These are phyloP conservation scores for Trachelus stipa DNA, from an alignment of 2,888 invertebrate genomes.

Conservation along the genomic window DNA sequence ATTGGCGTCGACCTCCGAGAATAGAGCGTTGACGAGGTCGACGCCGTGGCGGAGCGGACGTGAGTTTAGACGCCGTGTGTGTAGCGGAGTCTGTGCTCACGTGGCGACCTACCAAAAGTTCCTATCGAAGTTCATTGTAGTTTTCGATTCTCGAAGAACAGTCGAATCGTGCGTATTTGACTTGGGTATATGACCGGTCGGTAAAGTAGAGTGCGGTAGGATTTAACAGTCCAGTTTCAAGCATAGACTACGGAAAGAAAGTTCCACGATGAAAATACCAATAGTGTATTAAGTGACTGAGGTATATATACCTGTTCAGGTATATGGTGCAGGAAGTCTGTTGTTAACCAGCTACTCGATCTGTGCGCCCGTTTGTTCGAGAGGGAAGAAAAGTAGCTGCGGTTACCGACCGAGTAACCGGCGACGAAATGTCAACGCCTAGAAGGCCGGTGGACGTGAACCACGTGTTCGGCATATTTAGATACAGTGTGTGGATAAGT, in stretches of 20 bases:
- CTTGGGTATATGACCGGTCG: neutral
- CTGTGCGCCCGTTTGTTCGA: neutral
- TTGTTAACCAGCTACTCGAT: neutral
- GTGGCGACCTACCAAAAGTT: neutral
- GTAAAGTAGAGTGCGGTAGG: neutral
- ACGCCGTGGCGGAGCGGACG: neutral
- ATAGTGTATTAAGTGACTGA: neutral
- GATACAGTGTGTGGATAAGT: neutral
- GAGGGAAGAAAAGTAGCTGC: neutral
- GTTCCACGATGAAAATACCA: neutral
- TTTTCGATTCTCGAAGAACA: neutral
- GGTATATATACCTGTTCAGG: neutral
- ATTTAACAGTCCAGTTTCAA: neutral
- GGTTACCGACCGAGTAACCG: neutral
- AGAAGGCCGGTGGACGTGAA: neutral
- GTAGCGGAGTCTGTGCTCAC: neutral
- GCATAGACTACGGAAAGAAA: neutral
- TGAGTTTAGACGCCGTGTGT: neutral
- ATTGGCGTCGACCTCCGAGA: constrained; percentile 30
- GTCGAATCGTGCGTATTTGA: neutral
- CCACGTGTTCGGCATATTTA: neutral
- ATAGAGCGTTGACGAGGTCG: constrained; percentile 4
- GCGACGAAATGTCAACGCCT: neutral
- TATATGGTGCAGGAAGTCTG: neutral
- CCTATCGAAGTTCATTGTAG: neutral